Evolutionary conservation across 2,113 vertebrate genomes (phyloP).

Genomic region (Coryphaenoides rupestris): DNA sequence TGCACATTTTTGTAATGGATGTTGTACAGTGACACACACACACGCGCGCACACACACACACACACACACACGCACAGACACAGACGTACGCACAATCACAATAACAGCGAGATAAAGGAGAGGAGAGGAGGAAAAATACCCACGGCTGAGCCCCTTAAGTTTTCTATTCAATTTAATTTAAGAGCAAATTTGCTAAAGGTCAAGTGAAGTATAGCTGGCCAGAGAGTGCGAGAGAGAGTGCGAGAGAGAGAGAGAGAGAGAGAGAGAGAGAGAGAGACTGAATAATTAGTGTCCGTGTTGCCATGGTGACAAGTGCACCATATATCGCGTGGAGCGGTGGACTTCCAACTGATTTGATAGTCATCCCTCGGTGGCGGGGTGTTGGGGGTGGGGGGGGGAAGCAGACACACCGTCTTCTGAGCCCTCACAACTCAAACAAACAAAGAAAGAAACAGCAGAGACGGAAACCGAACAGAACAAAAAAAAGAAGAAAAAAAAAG

Average conservation of each 20-base stretch:
- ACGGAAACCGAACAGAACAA: too few relatives aligned
- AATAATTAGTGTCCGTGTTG: constrained; percentile 75
- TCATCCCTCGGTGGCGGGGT: too few relatives aligned
- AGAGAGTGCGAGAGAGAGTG: constrained; percentile 18
- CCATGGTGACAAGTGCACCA: constrained; percentile 71
- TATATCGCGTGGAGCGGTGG: constrained; percentile 40
- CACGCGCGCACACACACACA: too few relatives aligned
- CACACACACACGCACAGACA: too few relatives aligned
- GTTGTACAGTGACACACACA: not conserved
- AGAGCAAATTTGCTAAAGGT: constrained; percentile 68
- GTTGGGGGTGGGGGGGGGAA: too few relatives aligned
- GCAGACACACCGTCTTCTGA: constrained; percentile 38
- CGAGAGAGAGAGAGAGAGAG: too few relatives aligned
- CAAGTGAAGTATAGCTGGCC: constrained; percentile 69
- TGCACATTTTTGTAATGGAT: constrained; percentile 4
- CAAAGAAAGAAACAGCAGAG: not conserved
- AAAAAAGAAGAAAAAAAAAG: too few relatives aligned
- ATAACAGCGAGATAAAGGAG: too few relatives aligned
- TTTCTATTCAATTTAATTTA: constrained; percentile 50
- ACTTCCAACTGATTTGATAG: constrained; percentile 61
- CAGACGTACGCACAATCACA: not conserved
- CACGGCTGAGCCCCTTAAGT: too few relatives aligned
- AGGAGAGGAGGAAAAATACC: too few relatives aligned
- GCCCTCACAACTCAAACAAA: constrained; percentile 39
- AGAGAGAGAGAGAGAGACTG: constrained; percentile 49